A percentile compares a stretch with the other conserved stretches of the same genome.
Conservation (phyloP, 2,113 vertebrate genomes). For the Tor tambroides region DNA sequence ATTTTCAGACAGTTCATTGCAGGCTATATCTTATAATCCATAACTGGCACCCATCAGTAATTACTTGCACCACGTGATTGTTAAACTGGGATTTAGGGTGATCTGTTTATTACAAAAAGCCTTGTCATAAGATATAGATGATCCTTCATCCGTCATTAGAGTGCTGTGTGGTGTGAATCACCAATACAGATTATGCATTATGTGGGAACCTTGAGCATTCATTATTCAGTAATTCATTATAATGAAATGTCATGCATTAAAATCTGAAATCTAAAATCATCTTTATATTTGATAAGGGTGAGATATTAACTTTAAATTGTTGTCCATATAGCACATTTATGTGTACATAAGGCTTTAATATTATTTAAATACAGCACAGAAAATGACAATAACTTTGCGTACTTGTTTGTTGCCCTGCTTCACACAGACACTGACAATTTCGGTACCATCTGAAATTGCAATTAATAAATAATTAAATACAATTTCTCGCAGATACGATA, state of each 20-base stretch:
- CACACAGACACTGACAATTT: background rate
- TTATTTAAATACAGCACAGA: too few species aligned
- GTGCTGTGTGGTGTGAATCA: background rate
- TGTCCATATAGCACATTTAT: too few species aligned
- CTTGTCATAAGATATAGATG: background rate
- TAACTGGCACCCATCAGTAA: background rate
- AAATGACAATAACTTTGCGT: background rate
- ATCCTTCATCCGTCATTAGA: background rate
- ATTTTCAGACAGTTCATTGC: background rate
- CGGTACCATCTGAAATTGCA: background rate
- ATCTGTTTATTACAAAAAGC: background rate
- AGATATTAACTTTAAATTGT: too few species aligned
- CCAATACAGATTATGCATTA: background rate
- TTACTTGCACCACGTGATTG: constrained; percentile 8
- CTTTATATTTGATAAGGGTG: too few species aligned
- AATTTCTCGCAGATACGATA: background rate
- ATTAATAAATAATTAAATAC: background rate
- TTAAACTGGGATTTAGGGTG: constrained; percentile 13
- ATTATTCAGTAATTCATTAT: background rate
- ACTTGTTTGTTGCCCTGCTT: background rate
- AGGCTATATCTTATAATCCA: background rate
- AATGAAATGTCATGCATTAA: too few species aligned
- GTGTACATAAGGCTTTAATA: too few species aligned
- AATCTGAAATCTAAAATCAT: too few species aligned
- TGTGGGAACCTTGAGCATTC: background rate